Conservation (phyloP, 1,140 invertebrate genomes). For the Capitella teleta region DNA sequence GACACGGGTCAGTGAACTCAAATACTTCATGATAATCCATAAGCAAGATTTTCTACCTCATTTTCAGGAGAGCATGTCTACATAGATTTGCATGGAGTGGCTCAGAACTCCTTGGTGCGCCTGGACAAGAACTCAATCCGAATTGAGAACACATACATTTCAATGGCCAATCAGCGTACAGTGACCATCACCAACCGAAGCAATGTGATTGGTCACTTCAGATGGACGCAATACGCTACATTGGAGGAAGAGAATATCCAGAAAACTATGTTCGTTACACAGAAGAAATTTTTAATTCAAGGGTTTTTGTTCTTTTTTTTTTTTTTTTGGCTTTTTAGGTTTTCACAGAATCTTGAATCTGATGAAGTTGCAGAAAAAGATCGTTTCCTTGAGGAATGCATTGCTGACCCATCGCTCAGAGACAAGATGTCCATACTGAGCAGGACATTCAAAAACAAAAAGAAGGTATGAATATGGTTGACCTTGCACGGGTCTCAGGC, state of each 20-base stretch:
- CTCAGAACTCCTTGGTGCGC: conserved; percentile 36
- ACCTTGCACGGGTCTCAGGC: too few relatives aligned
- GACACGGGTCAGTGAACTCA: conserved; percentile 28
- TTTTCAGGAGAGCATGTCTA: conserved; percentile 34
- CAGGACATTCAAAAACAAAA: conserved; percentile 37
- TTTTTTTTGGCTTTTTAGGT: conserved; percentile 11
- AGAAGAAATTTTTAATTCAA: too few relatives aligned
- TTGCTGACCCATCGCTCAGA: conserved; percentile 30
- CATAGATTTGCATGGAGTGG: conserved; percentile 33
- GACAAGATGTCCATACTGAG: conserved; percentile 38
- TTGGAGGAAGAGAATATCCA: conserved; percentile 37
- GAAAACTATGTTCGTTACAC: conserved; percentile 21
- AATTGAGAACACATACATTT: conserved; percentile 42
- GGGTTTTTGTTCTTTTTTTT: neutral
- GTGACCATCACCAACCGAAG: conserved; percentile 36
- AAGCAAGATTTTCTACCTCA: neutral
- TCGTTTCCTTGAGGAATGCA: conserved; percentile 34
- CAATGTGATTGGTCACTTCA: conserved; percentile 37
- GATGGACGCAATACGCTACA: conserved; percentile 40
- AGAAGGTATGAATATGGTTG: conserved; percentile 22
- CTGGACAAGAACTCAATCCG: conserved; percentile 40
- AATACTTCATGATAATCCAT: neutral
- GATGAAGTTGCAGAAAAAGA: conserved; percentile 31
- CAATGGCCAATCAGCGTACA: conserved; percentile 39
- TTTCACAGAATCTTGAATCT: conserved; percentile 16